These are phyloP conservation scores for Hydriomena furcata DNA, from an alignment of 2,888 invertebrate species.

Conservation along the genomic window DNA sequence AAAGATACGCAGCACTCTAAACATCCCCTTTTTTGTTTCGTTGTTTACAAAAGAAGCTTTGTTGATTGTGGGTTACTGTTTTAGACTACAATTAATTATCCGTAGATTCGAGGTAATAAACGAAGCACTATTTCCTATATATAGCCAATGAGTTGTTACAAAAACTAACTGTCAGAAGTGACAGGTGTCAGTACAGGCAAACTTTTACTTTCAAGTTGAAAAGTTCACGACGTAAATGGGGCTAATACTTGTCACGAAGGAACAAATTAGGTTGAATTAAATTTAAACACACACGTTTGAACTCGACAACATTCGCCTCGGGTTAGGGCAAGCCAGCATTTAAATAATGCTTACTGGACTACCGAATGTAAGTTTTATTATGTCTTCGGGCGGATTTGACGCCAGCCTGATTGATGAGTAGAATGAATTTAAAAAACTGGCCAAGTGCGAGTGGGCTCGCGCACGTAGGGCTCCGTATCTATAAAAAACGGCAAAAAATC, in stretches of 20 bases:
- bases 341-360: conserved; percentile 79
- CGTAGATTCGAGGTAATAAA: no score
- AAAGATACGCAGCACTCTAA: conserved; percentile 73
- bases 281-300: conserved; percentile 47
- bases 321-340: conserved; percentile 72
- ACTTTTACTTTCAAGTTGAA: conserved; percentile 19
- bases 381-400: conserved; percentile 74
- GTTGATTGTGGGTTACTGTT: conserved; percentile 65
- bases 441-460: no score
- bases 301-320: conserved; percentile 53
- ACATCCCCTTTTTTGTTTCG: conserved; percentile 77
- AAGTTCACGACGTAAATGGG: conserved; percentile 32
- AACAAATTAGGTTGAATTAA: conserved; percentile 49
- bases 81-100: conserved; percentile 32
- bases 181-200: conserved; percentile 29
- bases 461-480: no score
- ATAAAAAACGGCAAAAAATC: no score
- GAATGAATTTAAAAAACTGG: conserved; percentile 37
- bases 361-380: conserved; percentile 76
- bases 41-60: conserved; percentile 73
- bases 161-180: conserved; percentile 29
- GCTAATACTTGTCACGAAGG: conserved; percentile 42
- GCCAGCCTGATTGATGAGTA: conserved; percentile 72
- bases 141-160: conserved; percentile 3
- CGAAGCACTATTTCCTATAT: conserved; percentile 5